Conservation (phyloP, 2,113 vertebrate genomes). For the Hyaena hyaena region DNA sequence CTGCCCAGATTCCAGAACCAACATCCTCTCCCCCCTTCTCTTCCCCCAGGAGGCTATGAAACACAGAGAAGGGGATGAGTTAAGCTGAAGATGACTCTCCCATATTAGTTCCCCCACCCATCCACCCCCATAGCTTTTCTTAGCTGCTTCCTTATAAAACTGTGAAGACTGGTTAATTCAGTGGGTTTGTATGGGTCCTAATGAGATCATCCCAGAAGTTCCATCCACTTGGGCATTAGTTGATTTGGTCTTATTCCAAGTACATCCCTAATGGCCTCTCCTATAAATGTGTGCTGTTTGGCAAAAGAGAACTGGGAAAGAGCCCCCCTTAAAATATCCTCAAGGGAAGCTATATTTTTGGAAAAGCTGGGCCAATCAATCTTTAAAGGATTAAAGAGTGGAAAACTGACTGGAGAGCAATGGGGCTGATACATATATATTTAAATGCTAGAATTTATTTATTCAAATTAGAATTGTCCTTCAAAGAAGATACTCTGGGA, state of each 20-base stretch:
- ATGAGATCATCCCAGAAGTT: neutral
- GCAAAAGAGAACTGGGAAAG: neutral
- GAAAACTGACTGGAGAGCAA: neutral
- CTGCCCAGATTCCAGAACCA: neutral
- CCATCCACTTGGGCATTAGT: neutral
- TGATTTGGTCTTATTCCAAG: neutral
- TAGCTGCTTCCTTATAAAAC: neutral
- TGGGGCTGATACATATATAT: neutral
- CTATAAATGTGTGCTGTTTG: neutral
- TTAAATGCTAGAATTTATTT: neutral
- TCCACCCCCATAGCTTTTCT: neutral
- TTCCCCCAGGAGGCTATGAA: neutral
- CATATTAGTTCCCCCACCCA: neutral
- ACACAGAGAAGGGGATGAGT: neutral
- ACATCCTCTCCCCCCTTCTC: neutral
- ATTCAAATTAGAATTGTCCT: conserved; percentile 9
- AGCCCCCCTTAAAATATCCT: neutral
- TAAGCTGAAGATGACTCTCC: neutral
- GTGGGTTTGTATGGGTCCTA: neutral
- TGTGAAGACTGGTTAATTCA: neutral
- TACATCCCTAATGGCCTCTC: neutral
- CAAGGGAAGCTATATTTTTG: neutral
- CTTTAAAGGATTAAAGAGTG: neutral
- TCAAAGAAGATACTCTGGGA: conserved; percentile 17
- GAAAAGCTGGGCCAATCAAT: neutral